Evolutionary conservation across 2,888 invertebrate species (phyloP), one percentile per base, ranked within the genome.

Genomic region (Orthosia cruda): DNA sequence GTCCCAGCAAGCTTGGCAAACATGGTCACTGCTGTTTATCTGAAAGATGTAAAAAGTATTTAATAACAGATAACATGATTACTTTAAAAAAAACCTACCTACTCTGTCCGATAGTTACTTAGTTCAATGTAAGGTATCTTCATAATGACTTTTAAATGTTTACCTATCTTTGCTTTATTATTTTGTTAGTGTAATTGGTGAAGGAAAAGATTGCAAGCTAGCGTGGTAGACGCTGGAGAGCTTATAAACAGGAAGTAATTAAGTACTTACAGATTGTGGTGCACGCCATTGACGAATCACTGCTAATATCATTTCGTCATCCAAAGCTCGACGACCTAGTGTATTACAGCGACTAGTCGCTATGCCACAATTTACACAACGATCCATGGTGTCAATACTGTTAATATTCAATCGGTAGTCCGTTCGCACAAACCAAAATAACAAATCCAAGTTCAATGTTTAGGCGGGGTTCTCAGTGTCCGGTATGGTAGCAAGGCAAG

Each of bases 1-100:
- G 12, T 45, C 70, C 54, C 47, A 65, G 20, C 49, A 69, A 50
- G 11, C 49, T 40, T 50, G 20, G n/a, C 70, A 70, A 64, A 54
- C 16, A 26, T 15, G 18, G 54, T 65, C 54, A 47, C 52, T 52
- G 59, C 68, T 40, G 23, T 13, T 69, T 50, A 69, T 50, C 50
- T 69, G 32, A 50, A 69, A 61, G 1, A 61, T 16, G 20, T 7
- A 32, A 16, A 18, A 52, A 52, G 18, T 32, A 7, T 11, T 20
- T n/a, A 32, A 32, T 32, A 32, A 32, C 7, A 32, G 32, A 32
- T 32, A 32, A 32, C 32, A 32, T 32, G 32, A 32, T 32, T 32
- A 32, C 32, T 32, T 32, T 32, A 26, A 7, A 7, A 7, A 32
- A 32, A 32, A 32, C 7, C 32, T 32, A 32, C 32, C 32, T 32